Conservation (phyloP, 2,113 vertebrate species). For the Albula glossodonta region DNA sequence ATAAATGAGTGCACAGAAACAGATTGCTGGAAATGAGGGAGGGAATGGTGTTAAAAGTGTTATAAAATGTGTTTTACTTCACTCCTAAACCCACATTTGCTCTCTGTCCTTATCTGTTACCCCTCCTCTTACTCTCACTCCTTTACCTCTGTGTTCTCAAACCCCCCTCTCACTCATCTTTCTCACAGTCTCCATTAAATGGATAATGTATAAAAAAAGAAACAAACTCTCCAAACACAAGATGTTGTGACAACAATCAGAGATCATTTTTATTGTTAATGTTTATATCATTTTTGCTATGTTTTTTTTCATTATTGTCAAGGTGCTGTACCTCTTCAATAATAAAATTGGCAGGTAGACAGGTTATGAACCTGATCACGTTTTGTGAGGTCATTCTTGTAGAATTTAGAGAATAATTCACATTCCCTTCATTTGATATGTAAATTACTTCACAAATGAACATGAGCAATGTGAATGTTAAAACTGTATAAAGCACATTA, state of each 20-base stretch:
- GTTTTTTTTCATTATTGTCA: slow-evolving; percentile 41
- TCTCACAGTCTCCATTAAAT: slow-evolving; percentile 11
- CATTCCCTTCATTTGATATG: slow-evolving; percentile 44
- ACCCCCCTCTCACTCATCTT: slow-evolving; percentile 12
- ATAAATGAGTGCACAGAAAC: slow-evolving; percentile 29
- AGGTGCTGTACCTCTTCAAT: slow-evolving; percentile 43
- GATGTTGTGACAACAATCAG: slow-evolving; percentile 67
- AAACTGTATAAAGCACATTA: slow-evolving; percentile 42
- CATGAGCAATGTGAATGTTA: slow-evolving; percentile 54
- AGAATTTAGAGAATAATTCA: slow-evolving; percentile 41
- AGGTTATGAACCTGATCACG: slow-evolving; percentile 27
- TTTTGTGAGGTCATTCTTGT: slow-evolving; percentile 37
- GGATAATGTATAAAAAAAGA: slow-evolving; percentile 30
- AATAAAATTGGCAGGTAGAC: slow-evolving; percentile 43
- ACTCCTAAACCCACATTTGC: slow-evolving; percentile 41
- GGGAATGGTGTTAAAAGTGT: slow-evolving; percentile 26
- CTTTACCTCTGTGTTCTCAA: slow-evolving; percentile 1
- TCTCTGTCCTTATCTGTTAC: slow-evolving; percentile 33
- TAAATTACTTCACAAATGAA: slow-evolving; percentile 56
- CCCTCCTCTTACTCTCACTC: slow-evolving; percentile 21
- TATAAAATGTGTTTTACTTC: slow-evolving; percentile 46
- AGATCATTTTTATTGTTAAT: slow-evolving; percentile 45
- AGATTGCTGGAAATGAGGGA: slow-evolving; percentile 26
- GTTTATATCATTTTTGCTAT: slow-evolving; percentile 9
- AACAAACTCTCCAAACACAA: slow-evolving; percentile 48